These are phyloP conservation scores for Micromesistius poutassou DNA, from an alignment of 2,797 vertebrate species.

Conservation along the genomic window DNA sequence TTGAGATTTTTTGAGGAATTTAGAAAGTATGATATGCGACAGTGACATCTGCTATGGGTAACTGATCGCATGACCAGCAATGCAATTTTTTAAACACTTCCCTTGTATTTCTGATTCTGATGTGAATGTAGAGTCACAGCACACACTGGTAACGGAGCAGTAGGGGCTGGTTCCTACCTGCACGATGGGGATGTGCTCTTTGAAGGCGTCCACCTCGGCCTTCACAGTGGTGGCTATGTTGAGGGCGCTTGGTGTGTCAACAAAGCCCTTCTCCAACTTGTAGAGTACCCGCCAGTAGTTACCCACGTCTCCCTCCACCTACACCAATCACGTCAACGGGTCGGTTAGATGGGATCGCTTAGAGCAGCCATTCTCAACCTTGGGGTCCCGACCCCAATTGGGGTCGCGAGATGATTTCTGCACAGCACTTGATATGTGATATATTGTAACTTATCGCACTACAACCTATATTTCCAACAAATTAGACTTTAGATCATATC, in stretches of 20 bases:
- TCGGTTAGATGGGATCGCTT: background rate
- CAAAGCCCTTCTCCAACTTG: slow-evolving; percentile 81
- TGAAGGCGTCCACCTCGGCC: slow-evolving; percentile 80
- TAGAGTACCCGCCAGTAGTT: slow-evolving; percentile 80
- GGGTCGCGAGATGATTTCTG: background rate
- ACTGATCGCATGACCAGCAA: background rate
- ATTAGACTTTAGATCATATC: background rate
- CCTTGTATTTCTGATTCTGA: background rate
- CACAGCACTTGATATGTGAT: background rate
- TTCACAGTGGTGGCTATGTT: slow-evolving; percentile 72
- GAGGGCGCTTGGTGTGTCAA: slow-evolving; percentile 72
- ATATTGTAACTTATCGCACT: background rate
- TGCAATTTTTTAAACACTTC: background rate
- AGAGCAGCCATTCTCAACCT: too few relatives aligned
- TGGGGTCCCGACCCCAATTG: too few relatives aligned
- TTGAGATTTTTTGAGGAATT: background rate
- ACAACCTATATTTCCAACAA: background rate
- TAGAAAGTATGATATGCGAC: background rate
- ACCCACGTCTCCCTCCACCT: slow-evolving; percentile 76
- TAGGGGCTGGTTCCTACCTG: slow-evolving; percentile 57
- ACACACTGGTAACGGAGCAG: background rate
- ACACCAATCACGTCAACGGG: background rate
- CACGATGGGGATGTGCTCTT: slow-evolving; percentile 77
- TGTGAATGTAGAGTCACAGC: too few relatives aligned
- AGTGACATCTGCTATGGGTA: background rate